These are phyloP conservation scores for Drosophila bunnanda DNA, from an alignment of 2,888 invertebrate genomes.

Conservation along the genomic window DNA sequence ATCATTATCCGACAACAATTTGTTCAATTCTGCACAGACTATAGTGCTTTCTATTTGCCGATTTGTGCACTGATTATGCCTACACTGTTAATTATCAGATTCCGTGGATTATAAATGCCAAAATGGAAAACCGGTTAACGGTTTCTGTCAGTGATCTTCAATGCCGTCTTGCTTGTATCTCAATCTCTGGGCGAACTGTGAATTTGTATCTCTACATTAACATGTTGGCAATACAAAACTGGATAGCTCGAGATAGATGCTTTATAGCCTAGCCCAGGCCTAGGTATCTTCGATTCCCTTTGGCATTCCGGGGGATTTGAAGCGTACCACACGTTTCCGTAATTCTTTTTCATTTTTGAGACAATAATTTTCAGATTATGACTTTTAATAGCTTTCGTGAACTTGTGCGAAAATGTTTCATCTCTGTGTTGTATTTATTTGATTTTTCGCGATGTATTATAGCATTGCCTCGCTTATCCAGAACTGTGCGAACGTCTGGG, in stretches of 20 bases:
- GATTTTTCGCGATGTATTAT: conserved; percentile 11
- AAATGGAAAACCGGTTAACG: conserved; percentile 47
- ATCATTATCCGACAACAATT: background rate
- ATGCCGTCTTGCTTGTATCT: conserved; percentile 12
- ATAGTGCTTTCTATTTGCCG: background rate
- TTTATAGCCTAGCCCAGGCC: background rate
- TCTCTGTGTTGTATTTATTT: conserved; percentile 12
- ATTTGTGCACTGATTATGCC: conserved; percentile 1
- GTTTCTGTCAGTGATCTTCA: conserved; percentile 15
- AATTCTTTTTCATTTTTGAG: conserved; percentile 1
- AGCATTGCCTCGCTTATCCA: conserved; percentile 31
- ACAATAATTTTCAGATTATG: conserved; percentile 15
- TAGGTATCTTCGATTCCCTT: background rate
- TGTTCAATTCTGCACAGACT: no score
- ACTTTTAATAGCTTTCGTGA: conserved; percentile 6
- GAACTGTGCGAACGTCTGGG: conserved; percentile 36
- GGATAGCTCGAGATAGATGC: background rate
- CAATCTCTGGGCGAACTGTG: background rate
- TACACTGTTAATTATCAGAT: background rate
- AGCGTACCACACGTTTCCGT: conserved; percentile 12
- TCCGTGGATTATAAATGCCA: conserved; percentile 13
- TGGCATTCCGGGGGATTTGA: background rate
- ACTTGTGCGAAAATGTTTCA: conserved; percentile 11
- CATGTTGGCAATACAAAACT: conserved; percentile 10
- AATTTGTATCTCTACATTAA: conserved; percentile 13